Conservation (phyloP, 2,888 invertebrate species). For the Lissocephala sabroskyi region DNA sequence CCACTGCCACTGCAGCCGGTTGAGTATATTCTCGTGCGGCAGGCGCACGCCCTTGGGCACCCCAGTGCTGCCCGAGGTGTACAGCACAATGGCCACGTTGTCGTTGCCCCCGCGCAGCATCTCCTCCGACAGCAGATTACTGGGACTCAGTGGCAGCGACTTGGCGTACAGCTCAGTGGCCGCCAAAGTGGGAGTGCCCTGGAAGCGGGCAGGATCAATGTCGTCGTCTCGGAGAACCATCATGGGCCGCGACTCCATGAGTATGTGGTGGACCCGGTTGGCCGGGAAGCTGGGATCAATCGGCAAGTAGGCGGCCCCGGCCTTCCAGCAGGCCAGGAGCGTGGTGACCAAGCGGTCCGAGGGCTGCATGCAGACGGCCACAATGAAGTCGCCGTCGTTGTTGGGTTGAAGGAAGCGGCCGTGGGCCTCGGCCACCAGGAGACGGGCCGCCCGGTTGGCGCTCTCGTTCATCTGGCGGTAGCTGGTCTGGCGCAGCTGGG, state of each 20-base stretch:
- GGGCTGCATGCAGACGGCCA: slow-evolving; percentile 87
- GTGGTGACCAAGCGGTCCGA: slow-evolving; percentile 79
- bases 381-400: slow-evolving; percentile 80
- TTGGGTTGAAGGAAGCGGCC: slow-evolving; percentile 72
- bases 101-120: slow-evolving; percentile 66
- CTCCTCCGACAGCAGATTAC: slow-evolving; percentile 68
- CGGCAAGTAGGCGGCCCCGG: slow-evolving; percentile 89
- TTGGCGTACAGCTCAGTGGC: slow-evolving; percentile 60
- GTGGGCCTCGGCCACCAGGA: slow-evolving; percentile 60
- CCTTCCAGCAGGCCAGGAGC: slow-evolving; percentile 84
- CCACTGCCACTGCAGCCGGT: slow-evolving; percentile 93
- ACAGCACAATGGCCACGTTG: slow-evolving; percentile 66
- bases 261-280: slow-evolving; percentile 82
- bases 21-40: slow-evolving; percentile 83
- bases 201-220: slow-evolving; percentile 58
- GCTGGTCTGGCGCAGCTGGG: slow-evolving; percentile 54
- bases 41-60: slow-evolving; percentile 91
- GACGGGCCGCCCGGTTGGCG: slow-evolving; percentile 73
- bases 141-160: slow-evolving; percentile 46
- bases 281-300: slow-evolving; percentile 83
- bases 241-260: slow-evolving; percentile 82
- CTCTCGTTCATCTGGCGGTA: slow-evolving; percentile 73
- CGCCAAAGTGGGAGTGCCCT: slow-evolving; percentile 49
- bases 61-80: slow-evolving; percentile 88
- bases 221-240: slow-evolving; percentile 77